Evolutionary conservation across 2,113 vertebrate genomes (phyloP), one percentile per base, ranked within the genome.

Genomic region (Thinocorus orbignyianus): DNA sequence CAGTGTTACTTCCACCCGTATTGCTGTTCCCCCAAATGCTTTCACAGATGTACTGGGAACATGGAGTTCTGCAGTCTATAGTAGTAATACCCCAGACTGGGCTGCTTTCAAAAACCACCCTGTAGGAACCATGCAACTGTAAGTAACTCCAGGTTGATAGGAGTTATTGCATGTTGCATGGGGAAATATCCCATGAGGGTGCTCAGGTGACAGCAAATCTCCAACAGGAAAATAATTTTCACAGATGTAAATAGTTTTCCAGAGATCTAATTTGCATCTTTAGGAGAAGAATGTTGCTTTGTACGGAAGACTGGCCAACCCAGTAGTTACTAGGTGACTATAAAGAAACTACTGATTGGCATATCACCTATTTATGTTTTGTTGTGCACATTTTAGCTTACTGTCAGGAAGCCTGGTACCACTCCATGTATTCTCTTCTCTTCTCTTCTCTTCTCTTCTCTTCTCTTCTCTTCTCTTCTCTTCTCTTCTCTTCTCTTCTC

Each of bases 11-110:
- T 92, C 88, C 81, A 91, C 77, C 73, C 81, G 1, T 90, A 58
- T 62, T 87, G 83, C 93, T 80, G 41, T 87, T 95, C 83, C 66
- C 80, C 70, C 93, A 93, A 94, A 90, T 93, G 92, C 72, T 96
- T 95, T 92, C 93, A 93, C 93, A 96, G 95, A 97, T 95, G 93
- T 78, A 96, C 57, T 44, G 41, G 44, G 96, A 96, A 96, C 96
- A 95, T 54, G 57, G n/a, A 94, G 96, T 95, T 92, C 93, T 91
- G 61, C 1, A 11, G 44, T 74, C 88, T 96, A 48, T 95, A 81
- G 89, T 1, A 4, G 69, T 55, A 84, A 74, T 62, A 86, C 22
- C 49, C 60, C 69, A 90, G 80, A 55, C 69, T 68, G 44, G 55
- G 76, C 57, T 92, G 65, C 46, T 86, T 73, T 95, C 65, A 88